These are phyloP conservation scores for Coreius guichenoti DNA, from an alignment of 2,797 vertebrate species.

Conservation along the genomic window DNA sequence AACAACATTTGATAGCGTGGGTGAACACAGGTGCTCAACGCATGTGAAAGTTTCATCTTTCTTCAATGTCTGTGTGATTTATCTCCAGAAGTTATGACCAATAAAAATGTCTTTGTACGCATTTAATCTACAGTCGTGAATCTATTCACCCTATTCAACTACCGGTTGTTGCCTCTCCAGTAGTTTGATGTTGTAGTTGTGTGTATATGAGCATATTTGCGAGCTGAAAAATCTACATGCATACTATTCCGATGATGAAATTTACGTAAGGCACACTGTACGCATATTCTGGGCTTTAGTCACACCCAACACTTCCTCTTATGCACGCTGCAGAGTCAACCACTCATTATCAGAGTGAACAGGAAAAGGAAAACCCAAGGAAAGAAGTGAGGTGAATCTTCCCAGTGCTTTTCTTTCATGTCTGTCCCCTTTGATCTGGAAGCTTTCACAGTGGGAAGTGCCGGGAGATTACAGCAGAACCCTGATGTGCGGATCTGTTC, in stretches of 20 bases:
- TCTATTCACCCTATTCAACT: not conserved
- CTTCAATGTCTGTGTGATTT: not conserved
- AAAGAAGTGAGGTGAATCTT: slow-evolving; percentile 65
- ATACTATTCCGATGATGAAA: not conserved
- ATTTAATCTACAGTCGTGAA: not conserved
- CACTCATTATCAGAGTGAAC: slow-evolving; percentile 38
- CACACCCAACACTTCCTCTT: not conserved
- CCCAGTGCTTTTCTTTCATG: slow-evolving; percentile 77
- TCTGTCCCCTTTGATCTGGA: slow-evolving; percentile 74
- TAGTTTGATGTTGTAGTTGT: not conserved
- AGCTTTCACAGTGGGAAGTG: slow-evolving; percentile 60
- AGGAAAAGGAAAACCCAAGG: slow-evolving; percentile 55
- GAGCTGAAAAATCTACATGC: not conserved
- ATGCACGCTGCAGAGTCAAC: slow-evolving; percentile 4
- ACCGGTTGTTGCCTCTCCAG: not conserved
- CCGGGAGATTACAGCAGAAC: slow-evolving; percentile 56
- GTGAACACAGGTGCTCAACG: not conserved
- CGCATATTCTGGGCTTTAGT: not conserved
- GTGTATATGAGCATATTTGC: no score
- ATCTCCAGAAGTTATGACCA: not conserved
- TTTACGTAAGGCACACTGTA: not conserved
- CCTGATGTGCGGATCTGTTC: slow-evolving; percentile 48
- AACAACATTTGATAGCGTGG: no score
- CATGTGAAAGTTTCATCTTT: not conserved
- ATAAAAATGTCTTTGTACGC: not conserved